Conservation (phyloP, 2,113 vertebrate species). For the Orientallactaga bullata region DNA sequence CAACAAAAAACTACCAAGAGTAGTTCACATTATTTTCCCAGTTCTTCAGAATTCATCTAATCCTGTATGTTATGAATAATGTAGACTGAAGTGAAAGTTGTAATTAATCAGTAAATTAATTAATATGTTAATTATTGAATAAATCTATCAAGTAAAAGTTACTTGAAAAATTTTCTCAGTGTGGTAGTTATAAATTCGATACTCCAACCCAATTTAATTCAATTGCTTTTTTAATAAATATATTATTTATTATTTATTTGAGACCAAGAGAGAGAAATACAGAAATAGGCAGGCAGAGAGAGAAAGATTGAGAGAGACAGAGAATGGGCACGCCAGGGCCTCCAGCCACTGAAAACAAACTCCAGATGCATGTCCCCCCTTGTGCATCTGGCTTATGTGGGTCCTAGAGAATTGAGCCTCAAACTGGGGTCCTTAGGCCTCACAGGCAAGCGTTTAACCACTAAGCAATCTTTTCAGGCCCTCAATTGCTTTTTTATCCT, state of each 20-base stretch:
- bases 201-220: neutral
- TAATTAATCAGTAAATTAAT: constrained; percentile 5
- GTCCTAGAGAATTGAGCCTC: too few species aligned
- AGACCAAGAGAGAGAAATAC: too few species aligned
- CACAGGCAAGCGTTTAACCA: too few species aligned
- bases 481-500: neutral
- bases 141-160: constrained; percentile 18
- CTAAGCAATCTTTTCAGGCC: too few species aligned
- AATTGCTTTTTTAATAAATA: neutral
- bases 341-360: too few species aligned
- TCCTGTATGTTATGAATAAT: neutral
- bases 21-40: neutral
- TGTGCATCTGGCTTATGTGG: too few species aligned
- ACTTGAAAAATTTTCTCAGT: constrained; percentile 21
- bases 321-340: too few species aligned
- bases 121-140: neutral
- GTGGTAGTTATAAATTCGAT: constrained; percentile 14
- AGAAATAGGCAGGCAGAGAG: too few species aligned
- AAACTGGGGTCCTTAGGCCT: too few species aligned
- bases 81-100: neutral
- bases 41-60: neutral
- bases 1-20: neutral
- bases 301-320: too few species aligned
- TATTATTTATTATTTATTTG: too few species aligned
- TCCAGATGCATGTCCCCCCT: too few species aligned